phyloP scores from a whole-genome alignment of 2,888 invertebrate genomes.

The Acanthopleura granulata region DNA sequence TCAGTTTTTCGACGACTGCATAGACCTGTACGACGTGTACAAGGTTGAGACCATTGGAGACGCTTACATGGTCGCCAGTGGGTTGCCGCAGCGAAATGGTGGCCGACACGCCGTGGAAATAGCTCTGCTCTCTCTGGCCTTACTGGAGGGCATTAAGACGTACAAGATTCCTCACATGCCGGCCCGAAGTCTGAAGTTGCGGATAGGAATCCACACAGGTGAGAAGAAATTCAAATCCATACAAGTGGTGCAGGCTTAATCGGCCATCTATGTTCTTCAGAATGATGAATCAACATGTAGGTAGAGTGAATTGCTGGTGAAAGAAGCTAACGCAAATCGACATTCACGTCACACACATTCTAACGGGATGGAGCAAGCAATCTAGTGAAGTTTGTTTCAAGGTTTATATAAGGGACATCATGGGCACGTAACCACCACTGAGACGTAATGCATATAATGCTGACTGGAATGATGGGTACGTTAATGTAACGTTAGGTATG shows the following conservation, averaged over 20 bases:
- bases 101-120: conserved; percentile 21
- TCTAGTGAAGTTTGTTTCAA: no score
- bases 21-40: conserved; percentile 15
- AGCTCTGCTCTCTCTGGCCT: conserved; percentile 18
- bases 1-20: conserved; percentile 19
- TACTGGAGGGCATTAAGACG: conserved; percentile 9
- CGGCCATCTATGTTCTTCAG: no score
- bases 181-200: neutral
- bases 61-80: conserved; percentile 21
- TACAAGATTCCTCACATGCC: conserved; percentile 16
- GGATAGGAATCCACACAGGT: conserved; percentile 21
- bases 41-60: conserved; percentile 23
- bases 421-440: no score
- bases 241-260: neutral
- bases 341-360: no score
- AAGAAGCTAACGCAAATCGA: no score
- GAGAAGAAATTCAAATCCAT: neutral
- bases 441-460: no score
- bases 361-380: no score
- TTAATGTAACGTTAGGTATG: no score
- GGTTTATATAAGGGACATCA: no score
- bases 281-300: no score
- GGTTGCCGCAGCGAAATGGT: conserved; percentile 23
- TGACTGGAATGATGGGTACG: no score
- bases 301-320: no score